Percentiles rank a stretch among this genome's conserved stretches.
Evolutionary conservation across 2,888 invertebrate genomes (phyloP).

Genomic region (Aromia moschata): DNA sequence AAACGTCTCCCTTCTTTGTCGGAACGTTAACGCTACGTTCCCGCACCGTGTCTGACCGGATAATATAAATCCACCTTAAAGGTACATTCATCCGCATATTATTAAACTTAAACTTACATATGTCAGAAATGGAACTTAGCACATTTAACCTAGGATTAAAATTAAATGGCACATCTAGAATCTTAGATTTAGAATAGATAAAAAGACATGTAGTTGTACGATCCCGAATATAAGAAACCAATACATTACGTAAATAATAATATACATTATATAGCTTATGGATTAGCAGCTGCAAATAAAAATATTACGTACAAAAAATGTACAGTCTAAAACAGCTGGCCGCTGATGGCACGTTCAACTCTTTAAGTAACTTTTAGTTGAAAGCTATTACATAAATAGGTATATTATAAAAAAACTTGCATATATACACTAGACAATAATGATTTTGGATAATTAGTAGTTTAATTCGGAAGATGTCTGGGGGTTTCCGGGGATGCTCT

Average conservation of each 20-base stretch:
- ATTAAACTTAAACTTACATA: no score
- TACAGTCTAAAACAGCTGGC: background rate
- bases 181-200: background rate
- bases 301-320: background rate
- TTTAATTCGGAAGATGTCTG: no score
- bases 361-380: background rate
- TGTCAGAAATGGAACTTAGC: no score
- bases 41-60: no score
- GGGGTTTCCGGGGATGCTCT: no score
- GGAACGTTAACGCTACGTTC: no score
- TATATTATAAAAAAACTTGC: background rate
- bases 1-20: no score
- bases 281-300: background rate
- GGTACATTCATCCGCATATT: no score
- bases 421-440: background rate
- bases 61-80: no score
- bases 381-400: no score
- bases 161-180: slow-evolving; percentile 1
- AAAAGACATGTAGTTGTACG: background rate
- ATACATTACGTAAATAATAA: background rate
- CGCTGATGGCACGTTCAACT: background rate
- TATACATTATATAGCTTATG: background rate
- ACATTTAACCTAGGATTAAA: background rate
- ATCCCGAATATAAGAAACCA: background rate
- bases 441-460: no score